Evolutionary conservation across 2,113 vertebrate genomes (phyloP), one percentile per base, ranked within the genome.

Genomic region (Leptodactylus fuscus): DNA sequence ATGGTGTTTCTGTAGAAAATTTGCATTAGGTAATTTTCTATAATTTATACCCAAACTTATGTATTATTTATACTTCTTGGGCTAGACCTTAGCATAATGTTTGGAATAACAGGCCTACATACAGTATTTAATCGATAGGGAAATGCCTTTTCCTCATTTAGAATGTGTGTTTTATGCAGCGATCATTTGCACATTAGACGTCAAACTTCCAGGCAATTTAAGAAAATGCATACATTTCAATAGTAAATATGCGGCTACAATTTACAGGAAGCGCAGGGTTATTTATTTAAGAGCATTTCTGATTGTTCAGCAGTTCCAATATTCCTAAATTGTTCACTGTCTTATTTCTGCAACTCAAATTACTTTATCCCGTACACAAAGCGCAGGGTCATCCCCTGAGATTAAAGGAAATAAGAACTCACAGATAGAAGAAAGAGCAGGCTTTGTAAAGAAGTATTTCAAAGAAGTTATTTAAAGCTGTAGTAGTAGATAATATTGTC

Each of bases 111-210:
- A 65, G 27, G 27, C 8, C 36, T 76, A 48, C 24, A 75, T 74
- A 20, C 34, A 73, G 24, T 58, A 74, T 75, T 41, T 58, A 58
- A 29, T 24, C 70, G 44, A 20, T 11, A 70, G 44, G 62, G 41
- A 49, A 32, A 51, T 69, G 3, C n/a, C 65, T 70, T 69, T n/a
- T 58, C 8, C 70, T 83, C 29, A 29, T 60, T n/a, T 83, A 75
- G 22, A 75, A 83, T 83, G 5, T 48, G 51, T 58, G 81, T 75
- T 74, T 51, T 60, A 11, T 29, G 36, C 29, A 32, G 51, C 8
- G 20, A 83, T 75, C 32, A 83, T 83, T 74, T 74, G 53, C 81
- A 83, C 38, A 60, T 58, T 83, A 60, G 22, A 24, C 69, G 67
- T 32, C n/a, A 78, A 18, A 78, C 11, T n/a, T 77, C 53, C 18